Evolutionary conservation across 53 echinoderm and acorn worm genomes (phyloP), one percentile per base, ranked within the genome.

Genomic region (Stichopus horrens): DNA sequence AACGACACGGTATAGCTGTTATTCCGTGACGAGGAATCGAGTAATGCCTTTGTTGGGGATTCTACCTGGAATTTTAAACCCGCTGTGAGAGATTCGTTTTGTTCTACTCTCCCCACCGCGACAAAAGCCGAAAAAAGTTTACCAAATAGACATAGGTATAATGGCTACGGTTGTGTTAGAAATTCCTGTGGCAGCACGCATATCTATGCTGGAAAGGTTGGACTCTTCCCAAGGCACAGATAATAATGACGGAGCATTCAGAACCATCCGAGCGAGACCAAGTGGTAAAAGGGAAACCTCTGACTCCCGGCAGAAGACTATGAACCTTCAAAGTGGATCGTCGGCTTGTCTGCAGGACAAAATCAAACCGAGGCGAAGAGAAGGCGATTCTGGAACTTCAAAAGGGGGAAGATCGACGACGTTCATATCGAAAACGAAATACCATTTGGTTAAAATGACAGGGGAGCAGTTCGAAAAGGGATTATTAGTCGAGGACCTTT

Each of bases 341-440:
- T 16, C 37, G 37, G 37, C 71, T 4, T 16, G 71, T 18, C 71
- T 7, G 14, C 6, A 13, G 7, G 14, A 16, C 0, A 63, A 63
- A 16, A 0, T 63, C 5, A 63, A 4, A 20, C 71, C 71, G 14
- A 71, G 19, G 5, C 10, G 11, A 9, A 37, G 2, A 37, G 63
- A 63, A 63, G 10, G 11, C 11, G 71, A 71, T 7, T n/a, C 67
- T 13, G 14, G 16, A 10, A 81, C 16, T n/a, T 20, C 57, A 8
- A 81, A 81, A 56, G 21, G 16, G 6, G 56, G 57, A 5, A 23
- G 85, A 16, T 66, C 65, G 16, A 85, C 85, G 8, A 85, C 68
- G 14, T 85, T 85, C n/a, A 85, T 85, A 53, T 85, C 85, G 9
- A 85, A 67, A 9, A 85, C 85, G 21, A 85, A 85, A 67, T 85